phyloP scores from a whole-genome alignment of 2,113 vertebrate species.

The Herpailurus yagouaroundi region DNA sequence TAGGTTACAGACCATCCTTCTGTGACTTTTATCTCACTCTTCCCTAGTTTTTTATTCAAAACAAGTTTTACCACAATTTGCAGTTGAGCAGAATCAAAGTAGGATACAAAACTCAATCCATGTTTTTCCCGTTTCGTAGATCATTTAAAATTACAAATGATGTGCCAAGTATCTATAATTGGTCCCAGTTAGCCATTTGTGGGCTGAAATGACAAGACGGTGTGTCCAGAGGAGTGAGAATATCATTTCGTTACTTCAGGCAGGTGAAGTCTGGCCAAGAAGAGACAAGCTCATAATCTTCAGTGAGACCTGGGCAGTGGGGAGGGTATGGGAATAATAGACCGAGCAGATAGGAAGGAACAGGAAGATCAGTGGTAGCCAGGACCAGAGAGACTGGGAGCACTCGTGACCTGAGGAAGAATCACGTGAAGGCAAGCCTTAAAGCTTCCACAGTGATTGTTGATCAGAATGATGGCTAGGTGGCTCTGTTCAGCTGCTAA shows the following conservation, averaged over 20 bases:
- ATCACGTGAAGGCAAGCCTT: fast-evolving
- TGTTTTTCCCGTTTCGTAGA: conserved; percentile 41
- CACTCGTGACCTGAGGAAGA: fast-evolving
- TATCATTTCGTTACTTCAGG: not conserved
- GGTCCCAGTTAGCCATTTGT: not conserved
- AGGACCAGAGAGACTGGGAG: not conserved
- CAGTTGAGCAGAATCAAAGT: conserved; percentile 33
- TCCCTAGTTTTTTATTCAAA: conserved; percentile 52
- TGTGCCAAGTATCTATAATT: not conserved
- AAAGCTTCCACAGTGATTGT: fast-evolving
- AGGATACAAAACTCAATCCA: conserved; percentile 30
- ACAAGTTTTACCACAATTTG: conserved; percentile 71
- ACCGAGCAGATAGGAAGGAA: not conserved
- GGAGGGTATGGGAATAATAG: not conserved
- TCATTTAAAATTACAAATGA: conserved; percentile 60
- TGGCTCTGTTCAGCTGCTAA: not conserved
- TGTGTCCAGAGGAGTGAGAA: not conserved
- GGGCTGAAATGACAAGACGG: not conserved
- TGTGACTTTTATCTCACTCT: conserved; percentile 59
- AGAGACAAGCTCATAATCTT: not conserved
- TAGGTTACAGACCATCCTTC: conserved; percentile 64
- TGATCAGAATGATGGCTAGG: not conserved
- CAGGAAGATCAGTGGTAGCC: not conserved
- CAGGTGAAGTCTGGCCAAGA: not conserved
- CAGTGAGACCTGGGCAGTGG: not conserved